Evolutionary conservation across 2,797 vertebrate species (phyloP), one percentile per base, ranked within the genome.

Genomic region (Enteromius treurensis): DNA sequence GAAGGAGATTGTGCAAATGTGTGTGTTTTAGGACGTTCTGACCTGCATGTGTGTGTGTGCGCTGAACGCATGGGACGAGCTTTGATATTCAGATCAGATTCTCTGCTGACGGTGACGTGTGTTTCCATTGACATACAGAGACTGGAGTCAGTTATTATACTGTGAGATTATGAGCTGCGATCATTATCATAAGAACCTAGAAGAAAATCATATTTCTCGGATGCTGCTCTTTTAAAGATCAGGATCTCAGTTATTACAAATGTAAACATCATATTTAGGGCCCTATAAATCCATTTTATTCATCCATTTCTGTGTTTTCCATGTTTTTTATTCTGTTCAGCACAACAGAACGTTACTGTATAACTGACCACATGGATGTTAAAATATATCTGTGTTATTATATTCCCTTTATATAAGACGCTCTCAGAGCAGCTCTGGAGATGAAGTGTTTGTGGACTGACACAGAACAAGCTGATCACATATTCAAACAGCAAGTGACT

Each of bases 31-130:
- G 42, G 60, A 29, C 23, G 23, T 49, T 49, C 23, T 73, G 69
- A 71, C 26, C 23, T 75, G 67, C 32, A 3, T 32, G 32, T 32
- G 32, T 58, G 80, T 58, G 21, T 42, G 42, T 60, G n/a, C 1
- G 3, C 21, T 58, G 21, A 23, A 23, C n/a, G 3, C 55, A 60
- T 13, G 11, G n/a, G n/a, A 60, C n/a, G 10, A 70, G 17, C 65
- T n/a, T 40, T 34, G 58, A 47, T 79, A 21, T 67, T 37, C 67
- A 70, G 21, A 45, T 45, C 67, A 45, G 37, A 70, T 26, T 71
- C 42, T 47, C 42, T 70, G 68, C 40, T 45, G 68, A 45, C 11
- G 53, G n/a, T 23, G n/a, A 58, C 55, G n/a, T 23, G 53, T n/a
- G 21, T n/a, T 58, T 58, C n/a, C n/a, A 23, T 8, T 4, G 55